Evolutionary conservation across 2,888 invertebrate genomes (phyloP).

Genomic region (Malthinus flaveolus): DNA sequence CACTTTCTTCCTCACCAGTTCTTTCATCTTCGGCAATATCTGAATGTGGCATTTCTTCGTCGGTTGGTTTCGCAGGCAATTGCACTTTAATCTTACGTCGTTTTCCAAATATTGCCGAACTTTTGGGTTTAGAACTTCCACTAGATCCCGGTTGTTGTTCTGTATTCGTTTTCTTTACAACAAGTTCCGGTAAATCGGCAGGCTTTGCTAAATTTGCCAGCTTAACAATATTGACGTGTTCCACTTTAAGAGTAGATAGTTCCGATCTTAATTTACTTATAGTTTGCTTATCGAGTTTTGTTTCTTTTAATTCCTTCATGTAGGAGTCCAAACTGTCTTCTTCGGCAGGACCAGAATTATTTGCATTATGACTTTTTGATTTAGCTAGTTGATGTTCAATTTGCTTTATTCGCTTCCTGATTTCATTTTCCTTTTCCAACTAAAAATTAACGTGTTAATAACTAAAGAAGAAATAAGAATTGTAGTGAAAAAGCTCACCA

Average conservation of each 20-base stretch:
- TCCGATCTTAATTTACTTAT: constrained; percentile 71
- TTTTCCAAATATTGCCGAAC: constrained; percentile 61
- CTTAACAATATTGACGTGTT: constrained; percentile 68
- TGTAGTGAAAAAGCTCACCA: constrained; percentile 57
- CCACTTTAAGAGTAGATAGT: constrained; percentile 68
- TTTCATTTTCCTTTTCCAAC: constrained; percentile 63
- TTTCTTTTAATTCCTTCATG: constrained; percentile 69
- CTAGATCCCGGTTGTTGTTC: constrained; percentile 20
- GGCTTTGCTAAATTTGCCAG: constrained; percentile 78
- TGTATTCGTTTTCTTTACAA: constrained; percentile 37
- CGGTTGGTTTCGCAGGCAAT: constrained; percentile 43
- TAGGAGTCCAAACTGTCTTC: constrained; percentile 82
- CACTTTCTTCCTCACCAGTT: constrained; percentile 14
- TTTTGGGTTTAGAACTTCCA: constrained; percentile 47
- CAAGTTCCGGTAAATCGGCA: constrained; percentile 61
- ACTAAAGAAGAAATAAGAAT: background rate
- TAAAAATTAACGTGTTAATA: constrained; percentile 45
- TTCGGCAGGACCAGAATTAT: constrained; percentile 48
- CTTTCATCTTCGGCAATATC: constrained; percentile 59
- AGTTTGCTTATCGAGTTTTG: constrained; percentile 58
- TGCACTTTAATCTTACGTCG: constrained; percentile 60
- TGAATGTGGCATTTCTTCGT: constrained; percentile 58
- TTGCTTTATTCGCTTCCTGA: constrained; percentile 59
- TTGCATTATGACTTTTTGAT: background rate
- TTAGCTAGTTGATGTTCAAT: constrained; percentile 60